phyloP scores from a whole-genome alignment of 2,113 vertebrate genomes.

The Thunnus maccoyii region DNA sequence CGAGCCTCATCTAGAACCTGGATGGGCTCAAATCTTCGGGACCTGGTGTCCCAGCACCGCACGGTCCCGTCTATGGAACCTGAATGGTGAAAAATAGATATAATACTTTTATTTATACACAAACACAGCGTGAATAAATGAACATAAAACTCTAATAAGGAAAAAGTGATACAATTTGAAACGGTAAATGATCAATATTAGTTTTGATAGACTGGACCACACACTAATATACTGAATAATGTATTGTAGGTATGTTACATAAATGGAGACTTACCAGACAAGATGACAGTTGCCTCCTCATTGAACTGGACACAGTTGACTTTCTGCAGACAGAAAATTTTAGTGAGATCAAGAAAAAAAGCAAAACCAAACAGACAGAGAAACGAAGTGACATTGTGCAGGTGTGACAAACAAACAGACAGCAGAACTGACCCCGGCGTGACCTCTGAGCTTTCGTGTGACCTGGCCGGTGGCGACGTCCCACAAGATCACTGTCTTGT shows the following conservation, averaged over 20 bases:
- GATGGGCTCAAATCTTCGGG: slow-evolving; percentile 87
- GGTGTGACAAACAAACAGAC: not conserved
- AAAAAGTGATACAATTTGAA: too few relatives aligned
- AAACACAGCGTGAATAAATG: too few relatives aligned
- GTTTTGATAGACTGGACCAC: too few relatives aligned
- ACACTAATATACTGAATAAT: not conserved
- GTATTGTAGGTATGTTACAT: not conserved
- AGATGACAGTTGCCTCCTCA: slow-evolving; percentile 91
- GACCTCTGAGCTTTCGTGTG: slow-evolving; percentile 92
- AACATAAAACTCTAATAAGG: too few relatives aligned
- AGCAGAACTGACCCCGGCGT: slow-evolving; percentile 89
- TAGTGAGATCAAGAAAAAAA: not conserved
- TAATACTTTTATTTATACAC: not conserved
- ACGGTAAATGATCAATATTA: too few relatives aligned
- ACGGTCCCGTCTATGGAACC: slow-evolving; percentile 93
- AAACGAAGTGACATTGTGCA: not conserved
- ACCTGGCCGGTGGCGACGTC: slow-evolving; percentile 93
- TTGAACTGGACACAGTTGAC: slow-evolving; percentile 96
- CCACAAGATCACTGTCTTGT: slow-evolving; percentile 94
- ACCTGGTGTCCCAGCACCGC: slow-evolving; percentile 94
- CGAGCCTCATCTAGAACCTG: slow-evolving; percentile 91
- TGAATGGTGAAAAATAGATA: slow-evolving; percentile 48
- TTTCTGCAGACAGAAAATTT: slow-evolving; percentile 79
- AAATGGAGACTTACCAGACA: slow-evolving; percentile 88
- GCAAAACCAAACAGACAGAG: not conserved